A percentile compares a stretch with the other conserved stretches of the same genome.
These are phyloP conservation scores for Drosophila cognata DNA, from an alignment of 2,888 invertebrate genomes.

Conservation along the genomic window DNA sequence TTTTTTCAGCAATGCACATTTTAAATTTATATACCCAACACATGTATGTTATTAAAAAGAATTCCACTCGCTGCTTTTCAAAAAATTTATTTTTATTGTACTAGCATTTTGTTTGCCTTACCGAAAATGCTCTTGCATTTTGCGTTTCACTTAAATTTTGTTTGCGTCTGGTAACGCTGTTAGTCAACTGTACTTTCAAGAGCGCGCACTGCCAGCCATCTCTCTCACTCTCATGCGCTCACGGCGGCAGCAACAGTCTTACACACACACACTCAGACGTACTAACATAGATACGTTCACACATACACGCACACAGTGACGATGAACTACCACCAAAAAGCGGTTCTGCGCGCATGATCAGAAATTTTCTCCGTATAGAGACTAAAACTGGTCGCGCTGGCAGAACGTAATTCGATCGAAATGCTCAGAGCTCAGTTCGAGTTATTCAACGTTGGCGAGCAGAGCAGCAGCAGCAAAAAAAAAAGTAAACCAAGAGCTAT, in stretches of 20 bases:
- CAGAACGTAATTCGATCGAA: constrained; percentile 81
- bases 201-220: constrained; percentile 77
- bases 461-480: constrained; percentile 66
- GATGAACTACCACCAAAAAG: constrained; percentile 63
- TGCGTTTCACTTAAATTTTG: constrained; percentile 53
- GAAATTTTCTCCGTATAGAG: constrained; percentile 76
- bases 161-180: constrained; percentile 74
- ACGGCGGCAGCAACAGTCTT: constrained; percentile 62
- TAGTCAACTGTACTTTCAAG: constrained; percentile 79
- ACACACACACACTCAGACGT: constrained; percentile 26
- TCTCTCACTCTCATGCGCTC: constrained; percentile 74
- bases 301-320: constrained; percentile 22
- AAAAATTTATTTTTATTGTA: constrained; percentile 7
- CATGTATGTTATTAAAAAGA: background rate
- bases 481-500: constrained; percentile 61
- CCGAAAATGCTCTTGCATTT: constrained; percentile 61
- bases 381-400: constrained; percentile 73
- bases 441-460: constrained; percentile 83
- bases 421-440: constrained; percentile 81
- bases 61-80: background rate
- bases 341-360: constrained; percentile 70
- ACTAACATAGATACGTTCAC: constrained; percentile 21
- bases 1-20: background rate
- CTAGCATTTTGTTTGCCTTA: constrained; percentile 2
- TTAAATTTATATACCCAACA: background rate